Percentiles rank a stretch among this genome's conserved stretches.
These are phyloP conservation scores for Microtus richardsoni DNA, from an alignment of 2,113 vertebrate species.

Conservation along the genomic window DNA sequence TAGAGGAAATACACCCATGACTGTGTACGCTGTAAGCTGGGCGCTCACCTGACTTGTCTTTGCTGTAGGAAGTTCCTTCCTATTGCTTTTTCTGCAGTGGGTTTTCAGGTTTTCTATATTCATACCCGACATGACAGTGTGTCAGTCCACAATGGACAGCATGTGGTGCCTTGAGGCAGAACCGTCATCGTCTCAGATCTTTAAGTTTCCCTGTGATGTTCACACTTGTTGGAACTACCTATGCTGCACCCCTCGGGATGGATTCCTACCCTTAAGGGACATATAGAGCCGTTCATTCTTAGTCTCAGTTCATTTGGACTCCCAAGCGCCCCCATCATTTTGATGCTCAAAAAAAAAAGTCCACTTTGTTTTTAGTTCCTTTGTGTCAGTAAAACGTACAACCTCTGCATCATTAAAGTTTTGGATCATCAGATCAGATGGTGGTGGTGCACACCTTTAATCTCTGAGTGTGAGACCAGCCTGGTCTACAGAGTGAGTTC, in stretches of 20 bases:
- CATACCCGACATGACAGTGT: neutral
- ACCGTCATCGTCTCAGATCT: neutral
- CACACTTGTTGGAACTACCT: neutral
- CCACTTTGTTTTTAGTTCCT: neutral
- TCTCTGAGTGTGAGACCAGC: neutral
- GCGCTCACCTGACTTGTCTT: neutral
- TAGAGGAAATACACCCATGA: too few relatives aligned
- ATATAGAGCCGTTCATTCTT: neutral
- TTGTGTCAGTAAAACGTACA: neutral
- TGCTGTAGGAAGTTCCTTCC: neutral
- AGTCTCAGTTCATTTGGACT: neutral
- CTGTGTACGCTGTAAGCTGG: neutral
- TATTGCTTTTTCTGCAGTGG: neutral
- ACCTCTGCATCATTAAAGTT: neutral
- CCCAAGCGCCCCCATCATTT: neutral
- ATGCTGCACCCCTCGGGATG: too few relatives aligned
- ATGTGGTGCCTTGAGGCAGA: too few relatives aligned
- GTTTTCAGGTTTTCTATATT: neutral
- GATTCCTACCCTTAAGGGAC: neutral
- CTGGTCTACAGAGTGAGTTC: neutral
- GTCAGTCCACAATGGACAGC: neutral
- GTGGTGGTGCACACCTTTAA: neutral
- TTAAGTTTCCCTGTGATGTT: neutral
- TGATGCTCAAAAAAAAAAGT: neutral
- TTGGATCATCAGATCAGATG: neutral